phyloP scores from a whole-genome alignment of 2,113 vertebrate genomes.

The Sphyrna mokarran region DNA sequence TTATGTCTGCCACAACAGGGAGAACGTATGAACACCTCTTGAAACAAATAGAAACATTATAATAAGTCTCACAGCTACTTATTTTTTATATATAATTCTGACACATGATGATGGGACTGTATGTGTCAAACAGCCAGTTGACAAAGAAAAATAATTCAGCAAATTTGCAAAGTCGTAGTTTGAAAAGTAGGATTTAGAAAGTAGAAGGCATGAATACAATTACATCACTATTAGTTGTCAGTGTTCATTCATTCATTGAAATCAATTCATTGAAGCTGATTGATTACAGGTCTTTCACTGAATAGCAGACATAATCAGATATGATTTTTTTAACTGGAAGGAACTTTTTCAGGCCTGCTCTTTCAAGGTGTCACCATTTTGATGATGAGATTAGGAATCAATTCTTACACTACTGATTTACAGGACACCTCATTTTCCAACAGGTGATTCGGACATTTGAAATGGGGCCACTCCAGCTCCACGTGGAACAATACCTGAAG shows the following conservation, averaged over 20 bases:
- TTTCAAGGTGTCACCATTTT: neutral
- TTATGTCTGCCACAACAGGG: neutral
- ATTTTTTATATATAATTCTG: neutral
- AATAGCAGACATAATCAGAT: neutral
- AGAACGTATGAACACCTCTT: too few relatives aligned
- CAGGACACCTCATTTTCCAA: neutral
- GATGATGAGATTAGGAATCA: neutral
- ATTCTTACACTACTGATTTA: neutral
- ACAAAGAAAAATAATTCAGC: constrained; percentile 7
- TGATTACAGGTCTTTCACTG: neutral
- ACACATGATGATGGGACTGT: neutral
- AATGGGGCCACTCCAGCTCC: neutral
- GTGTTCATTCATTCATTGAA: constrained; percentile 10
- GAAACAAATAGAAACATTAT: neutral
- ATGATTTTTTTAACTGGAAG: neutral
- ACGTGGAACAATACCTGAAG: neutral
- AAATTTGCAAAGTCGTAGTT: neutral
- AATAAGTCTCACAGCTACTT: neutral
- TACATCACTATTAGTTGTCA: neutral
- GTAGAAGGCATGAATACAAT: neutral
- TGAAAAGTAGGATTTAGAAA: neutral
- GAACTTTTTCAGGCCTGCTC: neutral
- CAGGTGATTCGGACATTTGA: neutral
- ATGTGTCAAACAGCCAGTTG: neutral
- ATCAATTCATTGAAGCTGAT: neutral